Evolutionary conservation across 1,140 invertebrate genomes (phyloP), one percentile per base, ranked within the genome.

Genomic region (Potamilus streckersoni): DNA sequence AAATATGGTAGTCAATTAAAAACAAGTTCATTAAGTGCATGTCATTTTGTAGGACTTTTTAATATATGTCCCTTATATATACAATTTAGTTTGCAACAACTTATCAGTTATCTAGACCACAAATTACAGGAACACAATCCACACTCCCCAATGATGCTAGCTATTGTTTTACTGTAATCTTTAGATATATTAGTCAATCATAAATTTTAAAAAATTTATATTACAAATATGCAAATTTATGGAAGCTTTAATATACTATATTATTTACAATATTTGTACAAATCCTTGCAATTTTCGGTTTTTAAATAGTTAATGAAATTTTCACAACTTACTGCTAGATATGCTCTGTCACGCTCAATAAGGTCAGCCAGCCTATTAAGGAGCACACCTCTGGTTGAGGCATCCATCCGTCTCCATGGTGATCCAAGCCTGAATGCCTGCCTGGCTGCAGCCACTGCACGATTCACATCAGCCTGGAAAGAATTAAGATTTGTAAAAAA

Each of bases 401-500:
- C 96, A 91, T 98, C 95, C 94, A 97, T 96, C 0, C 92, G 94
- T 84, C 97, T 92, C 97, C 97, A 99, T 89, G 93, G 92, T 15
- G 96, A 96, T 12, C 91, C 91, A 23, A 91, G 75, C 63, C 84
- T 82, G 77, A 91, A 92, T 1, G 91, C 91, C 74, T 93, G 90
- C 69, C 92, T 92, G 0, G 97, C 97, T 20, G 96, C 97, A 78
- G 93, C 88, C 0, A 98, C 96, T 16, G 97, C 97, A 80, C 92
- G 90, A 80, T 98, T 83, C 11, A 87, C 81, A 79, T 87, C 86
- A 63, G 85, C 86, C 86, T 87, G 57, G 2, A 78, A 73, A 57
- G n/a, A 62, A 74, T 63, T 71, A 20, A 49, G 38, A 49, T 49
- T 49, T 31, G 2, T 31, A 2, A 31, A 31, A 31, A 31, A 31